phyloP scores from a whole-genome alignment of 2,797 vertebrate species.

The Phaenicophaeus curvirostris region DNA sequence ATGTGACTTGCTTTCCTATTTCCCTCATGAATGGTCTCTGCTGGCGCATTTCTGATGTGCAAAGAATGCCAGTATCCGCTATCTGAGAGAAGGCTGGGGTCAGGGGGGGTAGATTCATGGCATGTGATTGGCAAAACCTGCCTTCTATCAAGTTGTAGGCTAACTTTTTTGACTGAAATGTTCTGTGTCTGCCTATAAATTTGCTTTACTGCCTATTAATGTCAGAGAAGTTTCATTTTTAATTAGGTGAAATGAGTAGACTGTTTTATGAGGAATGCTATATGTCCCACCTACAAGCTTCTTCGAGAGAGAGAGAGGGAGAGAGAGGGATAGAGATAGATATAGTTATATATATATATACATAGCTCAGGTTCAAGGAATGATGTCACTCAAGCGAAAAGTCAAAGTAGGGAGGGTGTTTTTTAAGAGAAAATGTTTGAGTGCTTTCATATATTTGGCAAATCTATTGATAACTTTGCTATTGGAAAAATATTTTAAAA shows the following conservation, averaged over 20 bases:
- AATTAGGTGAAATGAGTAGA: conserved; percentile 78
- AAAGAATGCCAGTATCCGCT: conserved; percentile 81
- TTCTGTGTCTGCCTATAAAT: conserved; percentile 81
- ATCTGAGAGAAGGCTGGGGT: conserved; percentile 82
- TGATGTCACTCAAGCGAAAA: conserved; percentile 70
- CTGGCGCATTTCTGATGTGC: conserved; percentile 83
- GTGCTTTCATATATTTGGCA: conserved; percentile 47
- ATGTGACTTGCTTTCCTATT: conserved; percentile 84
- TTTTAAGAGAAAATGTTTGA: conserved; percentile 47
- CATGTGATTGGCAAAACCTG: conserved; percentile 85
- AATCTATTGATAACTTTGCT: conserved; percentile 45
- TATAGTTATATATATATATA: conserved; percentile 40
- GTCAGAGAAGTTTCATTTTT: conserved; percentile 82
- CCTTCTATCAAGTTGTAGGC: conserved; percentile 82
- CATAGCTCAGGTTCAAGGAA: conserved; percentile 64
- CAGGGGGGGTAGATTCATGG: conserved; percentile 81
- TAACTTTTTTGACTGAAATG: conserved; percentile 84
- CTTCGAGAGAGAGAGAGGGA: conserved; percentile 2
- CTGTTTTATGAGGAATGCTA: conserved; percentile 73
- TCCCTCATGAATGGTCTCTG: conserved; percentile 83
- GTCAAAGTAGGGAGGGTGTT: conserved; percentile 40
- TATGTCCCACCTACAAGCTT: conserved; percentile 69
- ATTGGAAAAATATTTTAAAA: conserved; percentile 56
- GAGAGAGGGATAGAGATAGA: neutral
- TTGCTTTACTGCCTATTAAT: conserved; percentile 82